Conservation (phyloP, 2,888 invertebrate genomes). For the Harpalus rubripes region DNA sequence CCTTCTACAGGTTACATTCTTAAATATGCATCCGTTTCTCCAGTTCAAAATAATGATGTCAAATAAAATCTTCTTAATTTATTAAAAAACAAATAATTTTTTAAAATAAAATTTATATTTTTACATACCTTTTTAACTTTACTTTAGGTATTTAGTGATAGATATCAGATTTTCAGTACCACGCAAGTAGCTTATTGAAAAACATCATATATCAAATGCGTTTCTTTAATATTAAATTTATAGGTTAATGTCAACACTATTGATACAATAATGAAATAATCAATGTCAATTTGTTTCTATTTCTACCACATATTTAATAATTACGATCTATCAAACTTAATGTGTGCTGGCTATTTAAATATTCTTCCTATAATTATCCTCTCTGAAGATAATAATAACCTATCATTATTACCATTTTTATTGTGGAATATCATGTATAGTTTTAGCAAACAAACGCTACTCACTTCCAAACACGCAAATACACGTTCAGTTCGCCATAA, state of each 20-base stretch:
- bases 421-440: constrained; percentile 16
- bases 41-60: too few species aligned
- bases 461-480: constrained; percentile 36
- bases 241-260: not conserved
- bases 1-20: too few species aligned
- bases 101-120: too few species aligned
- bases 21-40: too few species aligned
- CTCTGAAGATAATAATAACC: constrained; percentile 16
- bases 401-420: constrained; percentile 38
- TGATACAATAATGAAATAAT: not conserved
- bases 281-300: not conserved
- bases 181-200: too few species aligned
- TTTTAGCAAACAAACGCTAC: constrained; percentile 26
- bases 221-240: not conserved
- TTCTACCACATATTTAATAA: not conserved
- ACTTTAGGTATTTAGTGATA: too few species aligned
- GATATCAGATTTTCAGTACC: too few species aligned
- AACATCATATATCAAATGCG: too few species aligned
- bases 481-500: constrained; percentile 28
- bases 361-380: constrained; percentile 16
- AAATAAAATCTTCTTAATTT: too few species aligned
- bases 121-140: too few species aligned
- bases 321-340: not conserved
- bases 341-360: not conserved
- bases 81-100: too few species aligned